Evolutionary conservation across 2,888 invertebrate genomes (phyloP).

Genomic region (Priocnemis perturbator): DNA sequence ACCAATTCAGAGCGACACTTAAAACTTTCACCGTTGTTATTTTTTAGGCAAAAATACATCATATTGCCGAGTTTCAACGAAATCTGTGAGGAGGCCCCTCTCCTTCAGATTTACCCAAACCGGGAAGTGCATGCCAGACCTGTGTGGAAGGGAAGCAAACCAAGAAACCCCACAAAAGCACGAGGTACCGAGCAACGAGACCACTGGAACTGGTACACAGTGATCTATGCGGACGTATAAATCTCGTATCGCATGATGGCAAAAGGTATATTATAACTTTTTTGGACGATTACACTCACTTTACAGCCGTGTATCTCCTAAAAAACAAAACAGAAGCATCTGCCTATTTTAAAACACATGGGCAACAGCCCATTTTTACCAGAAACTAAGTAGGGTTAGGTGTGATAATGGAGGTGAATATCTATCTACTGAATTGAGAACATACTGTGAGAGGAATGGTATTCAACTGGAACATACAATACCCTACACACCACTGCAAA

Average conservation of each 20-base stretch:
- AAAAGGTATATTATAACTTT: slow-evolving; percentile 1
- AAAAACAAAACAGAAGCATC: not conserved
- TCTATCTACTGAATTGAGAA: not conserved
- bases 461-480: not conserved
- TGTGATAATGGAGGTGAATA: slow-evolving; percentile 16
- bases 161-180: not conserved
- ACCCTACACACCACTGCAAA: slow-evolving; percentile 1
- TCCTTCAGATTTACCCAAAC: too few relatives aligned
- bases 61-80: too few relatives aligned
- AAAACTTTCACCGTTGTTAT: too few relatives aligned
- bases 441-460: not conserved
- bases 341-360: not conserved
- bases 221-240: slow-evolving; percentile 4
- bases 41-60: too few relatives aligned
- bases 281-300: slow-evolving; percentile 8
- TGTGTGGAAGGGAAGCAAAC: slow-evolving; percentile 52
- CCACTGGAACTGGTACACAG: not conserved
- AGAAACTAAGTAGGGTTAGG: not conserved
- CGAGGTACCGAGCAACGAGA: not conserved
- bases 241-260: not conserved
- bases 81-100: too few relatives aligned
- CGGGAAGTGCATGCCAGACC: too few relatives aligned
- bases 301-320: not conserved
- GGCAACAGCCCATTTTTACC: not conserved
- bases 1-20: too few relatives aligned